Percentiles rank a stretch among this genome's conserved stretches.
These are phyloP conservation scores for Ips nitidus DNA, from an alignment of 1,140 invertebrate genomes.

Conservation along the genomic window DNA sequence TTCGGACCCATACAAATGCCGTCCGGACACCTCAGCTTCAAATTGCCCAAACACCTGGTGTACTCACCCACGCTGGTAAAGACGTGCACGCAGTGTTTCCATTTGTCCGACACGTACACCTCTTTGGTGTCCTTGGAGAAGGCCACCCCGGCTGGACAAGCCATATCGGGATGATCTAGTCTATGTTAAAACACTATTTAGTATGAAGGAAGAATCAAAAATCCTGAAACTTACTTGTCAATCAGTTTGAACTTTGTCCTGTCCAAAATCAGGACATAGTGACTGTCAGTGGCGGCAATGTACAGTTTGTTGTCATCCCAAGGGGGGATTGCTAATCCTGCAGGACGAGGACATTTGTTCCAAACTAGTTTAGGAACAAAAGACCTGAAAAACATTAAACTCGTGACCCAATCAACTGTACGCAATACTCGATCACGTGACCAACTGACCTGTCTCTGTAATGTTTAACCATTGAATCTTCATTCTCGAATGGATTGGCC, in stretches of 20 bases:
- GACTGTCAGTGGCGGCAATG: conserved; percentile 52
- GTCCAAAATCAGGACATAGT: conserved; percentile 53
- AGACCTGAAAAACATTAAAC: conserved; percentile 30
- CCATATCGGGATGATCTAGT: conserved; percentile 58
- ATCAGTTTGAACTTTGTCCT: conserved; percentile 55
- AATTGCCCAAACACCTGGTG: conserved; percentile 58
- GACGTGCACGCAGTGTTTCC: conserved; percentile 75
- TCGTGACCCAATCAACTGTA: conserved; percentile 16
- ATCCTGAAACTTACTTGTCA: conserved; percentile 11
- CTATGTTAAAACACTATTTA: conserved; percentile 24
- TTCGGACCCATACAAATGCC: conserved; percentile 61
- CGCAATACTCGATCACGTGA: neutral
- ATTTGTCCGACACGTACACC: conserved; percentile 69
- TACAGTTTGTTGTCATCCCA: conserved; percentile 60
- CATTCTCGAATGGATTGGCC: conserved; percentile 55
- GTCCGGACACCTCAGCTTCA: conserved; percentile 70
- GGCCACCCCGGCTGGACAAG: conserved; percentile 68
- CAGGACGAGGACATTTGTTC: conserved; percentile 60
- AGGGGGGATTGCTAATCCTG: conserved; percentile 60
- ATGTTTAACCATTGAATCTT: conserved; percentile 52
- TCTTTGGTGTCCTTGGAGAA: conserved; percentile 62
- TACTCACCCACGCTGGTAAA: conserved; percentile 66
- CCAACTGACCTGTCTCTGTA: conserved; percentile 53
- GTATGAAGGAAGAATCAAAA: neutral
- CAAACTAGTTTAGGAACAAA: conserved; percentile 57